Percentiles rank a stretch among this genome's conserved stretches.
phyloP scores from a whole-genome alignment of 2,797 vertebrate genomes.

The Cheirogaleus major region DNA sequence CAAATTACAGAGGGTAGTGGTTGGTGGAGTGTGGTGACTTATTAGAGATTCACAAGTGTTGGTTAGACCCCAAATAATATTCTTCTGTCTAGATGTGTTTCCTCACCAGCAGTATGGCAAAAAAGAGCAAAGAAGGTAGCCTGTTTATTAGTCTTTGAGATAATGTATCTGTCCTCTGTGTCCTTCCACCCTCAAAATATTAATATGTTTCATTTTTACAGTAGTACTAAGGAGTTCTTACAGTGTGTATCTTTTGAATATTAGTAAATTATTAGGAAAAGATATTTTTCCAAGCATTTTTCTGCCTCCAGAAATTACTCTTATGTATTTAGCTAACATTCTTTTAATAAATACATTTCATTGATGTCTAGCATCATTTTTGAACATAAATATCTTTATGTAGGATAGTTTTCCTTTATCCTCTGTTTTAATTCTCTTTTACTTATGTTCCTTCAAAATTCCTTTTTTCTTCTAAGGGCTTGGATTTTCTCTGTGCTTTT shows the following conservation, averaged over 20 bases:
- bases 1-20: not conserved
- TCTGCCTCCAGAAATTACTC: not conserved
- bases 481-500: slow-evolving; percentile 17
- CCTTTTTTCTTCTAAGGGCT: not conserved
- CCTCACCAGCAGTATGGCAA: not conserved
- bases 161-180: not conserved
- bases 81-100: not conserved
- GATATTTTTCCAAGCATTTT: not conserved
- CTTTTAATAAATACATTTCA: not conserved
- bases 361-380: not conserved
- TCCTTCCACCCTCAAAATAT: not conserved
- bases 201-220: slow-evolving; percentile 6
- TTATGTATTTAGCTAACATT: not conserved
- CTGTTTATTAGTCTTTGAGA: not conserved
- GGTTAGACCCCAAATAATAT: not conserved
- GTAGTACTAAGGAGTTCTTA: not conserved
- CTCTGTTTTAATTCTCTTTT: not conserved
- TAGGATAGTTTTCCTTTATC: not conserved
- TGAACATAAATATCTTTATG: not conserved
- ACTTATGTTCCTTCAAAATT: not conserved
- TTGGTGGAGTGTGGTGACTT: not conserved
- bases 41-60: not conserved
- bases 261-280: not conserved
- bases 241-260: not conserved
- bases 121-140: not conserved